A percentile compares a stretch with the other conserved stretches of the same genome.
phyloP scores from a whole-genome alignment of 2,113 vertebrate genomes.

The Sinosuthora webbiana region DNA sequence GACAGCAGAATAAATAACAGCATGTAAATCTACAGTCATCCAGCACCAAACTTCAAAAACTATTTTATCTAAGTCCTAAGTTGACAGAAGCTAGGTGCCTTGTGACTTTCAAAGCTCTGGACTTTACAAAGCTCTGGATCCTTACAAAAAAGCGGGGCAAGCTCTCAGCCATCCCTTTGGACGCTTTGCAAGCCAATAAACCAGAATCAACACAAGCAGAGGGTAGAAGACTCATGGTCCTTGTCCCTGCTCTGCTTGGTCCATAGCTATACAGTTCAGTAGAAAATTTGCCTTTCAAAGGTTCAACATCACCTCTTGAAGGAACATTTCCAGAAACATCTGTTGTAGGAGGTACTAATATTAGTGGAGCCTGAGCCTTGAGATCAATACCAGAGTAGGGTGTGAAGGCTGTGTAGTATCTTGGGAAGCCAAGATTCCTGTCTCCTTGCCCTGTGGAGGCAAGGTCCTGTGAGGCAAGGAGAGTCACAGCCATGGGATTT shows the following conservation, averaged over 20 bases:
- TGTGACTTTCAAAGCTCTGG: neutral
- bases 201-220: neutral
- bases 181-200: neutral
- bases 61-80: neutral
- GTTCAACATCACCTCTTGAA: neutral
- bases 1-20: neutral
- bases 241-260: neutral
- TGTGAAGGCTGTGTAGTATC: neutral
- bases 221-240: neutral
- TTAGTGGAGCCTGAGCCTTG: neutral
- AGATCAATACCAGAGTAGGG: neutral
- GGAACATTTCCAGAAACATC: neutral
- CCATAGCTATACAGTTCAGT: neutral
- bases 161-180: neutral
- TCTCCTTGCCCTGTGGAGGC: neutral
- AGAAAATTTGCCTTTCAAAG: neutral
- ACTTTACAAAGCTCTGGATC: neutral
- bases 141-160: neutral
- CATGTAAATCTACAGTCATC: neutral
- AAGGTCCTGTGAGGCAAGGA: neutral
- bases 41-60: neutral
- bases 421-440: neutral
- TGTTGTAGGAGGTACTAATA: neutral
- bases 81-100: neutral
- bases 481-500: neutral